A percentile compares a stretch with the other conserved stretches of the same genome.
Conservation (phyloP, 1,140 invertebrate genomes). For the Batillaria attramentaria region DNA sequence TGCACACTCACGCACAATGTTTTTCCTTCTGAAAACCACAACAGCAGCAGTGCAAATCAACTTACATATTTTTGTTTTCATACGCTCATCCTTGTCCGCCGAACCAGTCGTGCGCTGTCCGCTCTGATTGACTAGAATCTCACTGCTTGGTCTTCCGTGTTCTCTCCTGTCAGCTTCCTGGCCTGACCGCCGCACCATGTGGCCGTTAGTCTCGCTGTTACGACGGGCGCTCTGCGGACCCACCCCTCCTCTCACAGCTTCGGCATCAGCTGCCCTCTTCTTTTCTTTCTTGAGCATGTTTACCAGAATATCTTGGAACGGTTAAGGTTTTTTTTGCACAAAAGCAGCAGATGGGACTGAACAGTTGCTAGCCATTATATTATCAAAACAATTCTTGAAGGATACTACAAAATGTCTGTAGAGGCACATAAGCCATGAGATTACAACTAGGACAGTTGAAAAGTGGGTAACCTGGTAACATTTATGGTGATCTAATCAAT, state of each 20-base stretch:
- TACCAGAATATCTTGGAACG: conserved; percentile 66
- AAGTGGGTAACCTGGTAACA: too few relatives aligned
- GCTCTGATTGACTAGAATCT: conserved; percentile 18
- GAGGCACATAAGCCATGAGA: too few relatives aligned
- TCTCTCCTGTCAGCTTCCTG: background rate
- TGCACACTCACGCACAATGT: too few relatives aligned
- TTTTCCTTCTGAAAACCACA: too few relatives aligned
- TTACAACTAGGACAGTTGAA: too few relatives aligned
- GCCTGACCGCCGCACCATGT: background rate
- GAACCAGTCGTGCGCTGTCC: conserved; percentile 4
- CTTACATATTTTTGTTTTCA: conserved; percentile 67
- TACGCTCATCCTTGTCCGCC: conserved; percentile 51
- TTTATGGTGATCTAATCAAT: too few relatives aligned
- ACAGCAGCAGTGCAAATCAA: too few relatives aligned
- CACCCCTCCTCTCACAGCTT: background rate
- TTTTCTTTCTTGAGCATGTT: conserved; percentile 72
- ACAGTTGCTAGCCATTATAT: too few relatives aligned
- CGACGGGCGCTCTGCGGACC: conserved; percentile 18
- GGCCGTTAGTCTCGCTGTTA: conserved; percentile 15
- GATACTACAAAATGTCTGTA: too few relatives aligned
- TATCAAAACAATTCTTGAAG: too few relatives aligned
- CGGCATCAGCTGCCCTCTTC: conserved; percentile 49
- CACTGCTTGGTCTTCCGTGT: background rate
- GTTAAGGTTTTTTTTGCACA: conserved; percentile 44
- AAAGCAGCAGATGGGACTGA: too few relatives aligned